phyloP scores from a whole-genome alignment of 2,797 vertebrate species.

The Argentina silus region DNA sequence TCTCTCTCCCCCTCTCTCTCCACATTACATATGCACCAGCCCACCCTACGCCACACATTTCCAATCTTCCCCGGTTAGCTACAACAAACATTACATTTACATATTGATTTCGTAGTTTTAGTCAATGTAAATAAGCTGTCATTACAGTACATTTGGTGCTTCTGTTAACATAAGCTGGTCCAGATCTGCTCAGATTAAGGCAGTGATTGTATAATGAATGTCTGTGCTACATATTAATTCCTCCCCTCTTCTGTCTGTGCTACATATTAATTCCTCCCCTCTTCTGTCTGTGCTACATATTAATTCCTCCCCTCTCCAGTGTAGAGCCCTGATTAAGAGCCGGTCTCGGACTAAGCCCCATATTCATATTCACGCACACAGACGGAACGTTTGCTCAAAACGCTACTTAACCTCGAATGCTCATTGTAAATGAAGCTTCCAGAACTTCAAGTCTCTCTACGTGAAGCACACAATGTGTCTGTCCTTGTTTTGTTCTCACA shows the following conservation, averaged over 20 bases:
- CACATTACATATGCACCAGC: slow-evolving; percentile 86
- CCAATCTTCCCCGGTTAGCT: slow-evolving; percentile 95
- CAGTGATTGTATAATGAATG: slow-evolving; percentile 96
- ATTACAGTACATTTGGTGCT: slow-evolving; percentile 99
- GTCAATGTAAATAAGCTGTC: slow-evolving; percentile 99
- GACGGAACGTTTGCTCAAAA: slow-evolving; percentile 78
- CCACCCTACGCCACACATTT: slow-evolving; percentile 78
- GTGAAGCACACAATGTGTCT: slow-evolving; percentile 55
- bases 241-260: slow-evolving; percentile 57
- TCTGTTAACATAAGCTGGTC: slow-evolving; percentile 98
- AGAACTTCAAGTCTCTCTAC: slow-evolving; percentile 66
- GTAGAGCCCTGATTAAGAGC: slow-evolving; percentile 78
- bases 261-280: slow-evolving; percentile 24
- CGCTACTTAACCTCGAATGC: slow-evolving; percentile 81
- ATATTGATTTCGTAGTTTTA: slow-evolving; percentile 99
- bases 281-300: too few species aligned
- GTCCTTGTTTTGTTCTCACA: slow-evolving; percentile 34
- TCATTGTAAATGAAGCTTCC: slow-evolving; percentile 80
- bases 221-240: slow-evolving; percentile 89
- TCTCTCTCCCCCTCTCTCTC: slow-evolving; percentile 50
- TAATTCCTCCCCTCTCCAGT: slow-evolving; percentile 69
- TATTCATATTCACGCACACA: slow-evolving; percentile 82
- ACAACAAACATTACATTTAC: slow-evolving; percentile 99
- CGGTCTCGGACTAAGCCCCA: slow-evolving; percentile 79
- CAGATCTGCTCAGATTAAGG: slow-evolving; percentile 95